Evolutionary conservation across 1,140 invertebrate genomes (phyloP).

Genomic region (Penaeus chinensis): DNA sequence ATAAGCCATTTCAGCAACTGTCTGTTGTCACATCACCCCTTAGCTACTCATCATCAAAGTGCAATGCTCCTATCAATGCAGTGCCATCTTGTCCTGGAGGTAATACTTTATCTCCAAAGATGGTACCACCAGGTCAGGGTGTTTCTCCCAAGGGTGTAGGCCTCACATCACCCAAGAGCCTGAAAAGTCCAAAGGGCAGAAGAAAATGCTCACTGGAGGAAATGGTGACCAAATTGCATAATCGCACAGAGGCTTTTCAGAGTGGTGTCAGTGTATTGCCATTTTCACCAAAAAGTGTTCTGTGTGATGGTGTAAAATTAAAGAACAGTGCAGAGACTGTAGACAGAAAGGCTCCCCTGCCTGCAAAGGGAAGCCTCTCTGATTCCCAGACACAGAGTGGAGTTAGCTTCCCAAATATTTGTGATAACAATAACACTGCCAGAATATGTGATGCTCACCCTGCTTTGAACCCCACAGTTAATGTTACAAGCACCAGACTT

Average conservation of each 20-base stretch:
- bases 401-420: neutral
- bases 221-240: conserved; percentile 39
- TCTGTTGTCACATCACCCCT: conserved; percentile 11
- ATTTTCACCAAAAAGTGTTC: conserved; percentile 25
- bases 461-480: conserved; percentile 8
- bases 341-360: neutral
- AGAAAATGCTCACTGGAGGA: conserved; percentile 48
- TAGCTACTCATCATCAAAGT: neutral
- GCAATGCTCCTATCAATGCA: neutral
- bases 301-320: neutral
- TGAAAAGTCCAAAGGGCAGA: conserved; percentile 35
- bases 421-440: conserved; percentile 52
- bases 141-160: neutral
- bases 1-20: conserved; percentile 34
- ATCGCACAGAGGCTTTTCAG: conserved; percentile 12
- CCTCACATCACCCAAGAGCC: conserved; percentile 11
- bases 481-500: neutral
- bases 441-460: conserved; percentile 41
- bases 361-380: neutral
- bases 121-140: neutral
- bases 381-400: conserved; percentile 4
- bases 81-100: neutral
- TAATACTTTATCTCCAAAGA: neutral
- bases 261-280: conserved; percentile 23
- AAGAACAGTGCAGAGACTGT: neutral